These are phyloP conservation scores for Tupaia tana DNA, from an alignment of 2,113 vertebrate genomes.

Conservation along the genomic window DNA sequence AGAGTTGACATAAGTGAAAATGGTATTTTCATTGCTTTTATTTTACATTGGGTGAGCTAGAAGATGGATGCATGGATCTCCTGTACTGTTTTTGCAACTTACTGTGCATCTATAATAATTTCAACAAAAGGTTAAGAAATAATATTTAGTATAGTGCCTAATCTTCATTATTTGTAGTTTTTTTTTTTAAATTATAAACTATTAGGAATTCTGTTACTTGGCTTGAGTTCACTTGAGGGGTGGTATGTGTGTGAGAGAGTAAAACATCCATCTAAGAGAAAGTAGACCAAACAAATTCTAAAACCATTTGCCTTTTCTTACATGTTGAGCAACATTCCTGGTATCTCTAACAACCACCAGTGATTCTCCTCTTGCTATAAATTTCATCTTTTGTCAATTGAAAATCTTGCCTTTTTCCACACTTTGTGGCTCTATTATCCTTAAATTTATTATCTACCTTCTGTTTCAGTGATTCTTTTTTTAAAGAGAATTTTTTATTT, in stretches of 20 bases:
- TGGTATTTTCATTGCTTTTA: too few species aligned
- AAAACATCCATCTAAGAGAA: background rate
- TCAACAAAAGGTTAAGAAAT: background rate
- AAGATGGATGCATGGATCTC: background rate
- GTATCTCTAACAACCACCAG: background rate
- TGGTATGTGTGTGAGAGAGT: background rate
- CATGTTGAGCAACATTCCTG: rapidly evolving
- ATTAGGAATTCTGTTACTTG: background rate
- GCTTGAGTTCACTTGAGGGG: background rate
- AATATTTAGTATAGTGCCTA: background rate
- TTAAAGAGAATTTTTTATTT: too few species aligned
- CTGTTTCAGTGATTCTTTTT: background rate
- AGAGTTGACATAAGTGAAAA: too few species aligned
- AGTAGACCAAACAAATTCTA: background rate
- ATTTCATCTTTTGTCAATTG: background rate
- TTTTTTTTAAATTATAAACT: background rate
- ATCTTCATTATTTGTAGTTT: background rate
- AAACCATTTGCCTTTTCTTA: background rate
- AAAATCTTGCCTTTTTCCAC: background rate
- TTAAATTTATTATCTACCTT: background rate
- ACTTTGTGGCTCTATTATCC: background rate
- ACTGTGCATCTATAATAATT: background rate
- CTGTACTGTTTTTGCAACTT: background rate
- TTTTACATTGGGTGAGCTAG: background rate
- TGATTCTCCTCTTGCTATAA: background rate